phyloP scores from a whole-genome alignment of 2,113 vertebrate genomes.

The Solenodon paradoxus region DNA sequence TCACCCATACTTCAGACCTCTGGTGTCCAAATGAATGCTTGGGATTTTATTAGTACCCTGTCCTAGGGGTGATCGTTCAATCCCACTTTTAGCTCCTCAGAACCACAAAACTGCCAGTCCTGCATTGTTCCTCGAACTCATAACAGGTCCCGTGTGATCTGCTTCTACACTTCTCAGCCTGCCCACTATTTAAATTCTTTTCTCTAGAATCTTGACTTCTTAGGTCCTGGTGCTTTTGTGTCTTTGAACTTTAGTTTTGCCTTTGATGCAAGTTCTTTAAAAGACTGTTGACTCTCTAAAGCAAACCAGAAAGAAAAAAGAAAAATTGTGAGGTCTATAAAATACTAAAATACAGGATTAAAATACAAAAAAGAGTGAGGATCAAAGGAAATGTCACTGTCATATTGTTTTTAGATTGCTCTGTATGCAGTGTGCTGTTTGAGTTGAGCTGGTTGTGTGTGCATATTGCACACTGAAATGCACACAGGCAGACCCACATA shows the following conservation, averaged over 20 bases:
- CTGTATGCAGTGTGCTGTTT: background rate
- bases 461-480: background rate
- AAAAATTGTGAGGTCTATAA: background rate
- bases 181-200: background rate
- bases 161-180: background rate
- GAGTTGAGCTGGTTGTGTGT: background rate
- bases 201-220: background rate
- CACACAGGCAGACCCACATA: background rate
- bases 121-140: background rate
- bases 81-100: background rate
- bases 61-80: background rate
- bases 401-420: background rate
- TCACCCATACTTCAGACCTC: background rate
- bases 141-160: background rate
- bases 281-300: background rate
- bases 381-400: background rate
- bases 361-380: background rate
- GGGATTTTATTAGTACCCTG: background rate
- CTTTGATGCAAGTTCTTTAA: background rate
- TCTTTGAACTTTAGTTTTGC: background rate
- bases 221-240: background rate
- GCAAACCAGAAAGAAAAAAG: no score
- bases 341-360: background rate
- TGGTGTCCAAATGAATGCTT: background rate
- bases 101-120: background rate